Evolutionary conservation across 1,140 invertebrate genomes (phyloP).

Genomic region (Orius insidiosus): DNA sequence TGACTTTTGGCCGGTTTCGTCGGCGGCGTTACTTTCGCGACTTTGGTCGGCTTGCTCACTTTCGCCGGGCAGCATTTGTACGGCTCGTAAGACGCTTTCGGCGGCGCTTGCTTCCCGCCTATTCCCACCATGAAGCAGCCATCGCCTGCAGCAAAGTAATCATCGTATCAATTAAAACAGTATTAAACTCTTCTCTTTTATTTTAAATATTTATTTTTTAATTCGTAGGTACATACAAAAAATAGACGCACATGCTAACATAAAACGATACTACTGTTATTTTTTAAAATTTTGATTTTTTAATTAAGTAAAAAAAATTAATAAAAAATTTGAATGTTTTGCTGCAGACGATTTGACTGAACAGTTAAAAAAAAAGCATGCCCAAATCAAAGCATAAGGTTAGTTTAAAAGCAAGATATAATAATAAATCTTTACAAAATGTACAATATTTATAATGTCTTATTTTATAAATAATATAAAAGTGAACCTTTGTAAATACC

Average conservation of each 20-base stretch:
- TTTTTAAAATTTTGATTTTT: slow-evolving; percentile 4
- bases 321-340: slow-evolving; percentile 15
- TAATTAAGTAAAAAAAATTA: slow-evolving; percentile 1
- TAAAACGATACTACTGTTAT: slow-evolving; percentile 8
- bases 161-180: slow-evolving; percentile 1
- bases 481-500: not conserved
- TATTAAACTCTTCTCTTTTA: slow-evolving; percentile 15
- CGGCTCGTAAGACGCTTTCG: slow-evolving; percentile 63
- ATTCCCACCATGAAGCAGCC: slow-evolving; percentile 89
- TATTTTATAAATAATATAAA: not conserved
- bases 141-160: slow-evolving; percentile 57
- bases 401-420: not conserved
- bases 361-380: slow-evolving; percentile 12
- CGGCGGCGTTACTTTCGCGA: slow-evolving; percentile 37
- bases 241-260: not conserved
- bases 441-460: not conserved
- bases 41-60: slow-evolving; percentile 48
- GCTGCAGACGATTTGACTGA: slow-evolving; percentile 22
- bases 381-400: slow-evolving; percentile 3
- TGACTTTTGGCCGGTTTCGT: slow-evolving; percentile 12
- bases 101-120: slow-evolving; percentile 59
- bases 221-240: slow-evolving; percentile 15
- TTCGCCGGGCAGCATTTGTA: slow-evolving; percentile 80
- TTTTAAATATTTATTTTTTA: too few relatives aligned
- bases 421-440: slow-evolving; percentile 2